Conservation (phyloP, 2,888 invertebrate genomes). For the Anthoptus insignis region DNA sequence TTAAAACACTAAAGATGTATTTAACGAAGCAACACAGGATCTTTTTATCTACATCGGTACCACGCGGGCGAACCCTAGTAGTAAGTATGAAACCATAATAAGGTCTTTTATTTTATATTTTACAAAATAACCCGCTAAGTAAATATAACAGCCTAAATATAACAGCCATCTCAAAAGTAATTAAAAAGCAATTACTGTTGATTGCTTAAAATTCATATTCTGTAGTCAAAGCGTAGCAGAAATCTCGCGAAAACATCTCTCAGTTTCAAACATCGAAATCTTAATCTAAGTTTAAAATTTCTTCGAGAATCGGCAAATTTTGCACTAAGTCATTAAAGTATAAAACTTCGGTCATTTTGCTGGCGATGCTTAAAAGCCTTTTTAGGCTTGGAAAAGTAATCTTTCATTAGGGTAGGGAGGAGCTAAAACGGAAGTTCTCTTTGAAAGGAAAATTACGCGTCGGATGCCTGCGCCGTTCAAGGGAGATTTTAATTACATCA, state of each 20-base stretch:
- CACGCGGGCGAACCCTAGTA: too few species aligned
- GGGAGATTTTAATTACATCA: conserved; percentile 85
- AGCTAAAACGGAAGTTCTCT: conserved; percentile 86
- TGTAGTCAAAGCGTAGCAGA: conserved; percentile 71
- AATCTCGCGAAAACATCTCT: conserved; percentile 78
- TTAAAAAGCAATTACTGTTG: conserved; percentile 84
- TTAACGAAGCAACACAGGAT: too few species aligned
- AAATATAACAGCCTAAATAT: not conserved
- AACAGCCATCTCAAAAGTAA: conserved; percentile 73
- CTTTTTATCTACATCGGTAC: too few species aligned
- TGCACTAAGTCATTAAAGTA: conserved; percentile 87
- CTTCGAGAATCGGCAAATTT: conserved; percentile 85
- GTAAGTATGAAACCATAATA: too few species aligned
- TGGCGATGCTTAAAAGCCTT: conserved; percentile 87
- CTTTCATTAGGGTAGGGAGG: conserved; percentile 85
- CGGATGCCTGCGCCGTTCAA: conserved; percentile 75
- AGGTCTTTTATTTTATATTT: not conserved
- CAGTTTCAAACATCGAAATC: conserved; percentile 83
- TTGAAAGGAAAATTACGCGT: conserved; percentile 86
- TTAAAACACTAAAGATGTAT: too few species aligned
- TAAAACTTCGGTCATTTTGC: conserved; percentile 86
- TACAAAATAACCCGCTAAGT: not conserved
- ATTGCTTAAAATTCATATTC: conserved; percentile 82
- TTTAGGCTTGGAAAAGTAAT: conserved; percentile 86
- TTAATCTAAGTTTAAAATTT: conserved; percentile 87